Base-by-base conservation (phyloP, 2,888 invertebrate genomes). In the Melanchra persicariae region DNA sequence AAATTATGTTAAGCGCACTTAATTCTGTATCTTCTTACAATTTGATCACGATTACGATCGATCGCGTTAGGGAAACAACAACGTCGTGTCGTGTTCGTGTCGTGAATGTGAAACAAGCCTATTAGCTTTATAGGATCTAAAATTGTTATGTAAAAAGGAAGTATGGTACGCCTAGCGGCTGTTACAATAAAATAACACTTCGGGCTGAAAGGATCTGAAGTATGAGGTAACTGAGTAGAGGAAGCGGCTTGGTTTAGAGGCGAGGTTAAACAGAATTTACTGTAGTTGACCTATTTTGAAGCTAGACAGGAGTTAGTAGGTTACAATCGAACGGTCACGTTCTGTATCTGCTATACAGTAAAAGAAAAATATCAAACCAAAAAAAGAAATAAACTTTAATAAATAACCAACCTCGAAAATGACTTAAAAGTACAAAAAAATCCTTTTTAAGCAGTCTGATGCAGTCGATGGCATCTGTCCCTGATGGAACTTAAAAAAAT, bases 11-110 rank as follows among this genome's bases (percentile, higher is more conserved):
- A 62, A 73, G 51, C 51, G 6, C 59, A 64, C 67, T 71, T 61
- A 57, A 72, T 71, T 68, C 66, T 51, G 54, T 72, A 62, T 70
- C 57, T 70, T 51, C 54, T 55, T 45, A 51, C 26, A 54, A 70
- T 82, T 70, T 49, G 66, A 80, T 82, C 65, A 52, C 62, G 69
- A 78, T 81, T 77, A 77, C 54, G 26, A 74, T 83, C 58, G 67
- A 80, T 77, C 65, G 55, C 51, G 45, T 64, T 62, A 63, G 40
- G 55, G 52, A 72, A 72, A 72, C 80, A 67, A 59, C 57, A 15
- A 6, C 24, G 7, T 66, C 69, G 45, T 63, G 26, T 62, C 60
- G 65, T 30, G 10, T 8, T 61, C 74, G 80, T 72, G 71, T 63
- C 70, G 68, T 65, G 83, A 77, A 83, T 85, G 64, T 77, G 22